Percentiles rank a stretch among this genome's conserved stretches.
phyloP scores from a whole-genome alignment of 2,888 invertebrate species.

The Nemoura dubitans region DNA sequence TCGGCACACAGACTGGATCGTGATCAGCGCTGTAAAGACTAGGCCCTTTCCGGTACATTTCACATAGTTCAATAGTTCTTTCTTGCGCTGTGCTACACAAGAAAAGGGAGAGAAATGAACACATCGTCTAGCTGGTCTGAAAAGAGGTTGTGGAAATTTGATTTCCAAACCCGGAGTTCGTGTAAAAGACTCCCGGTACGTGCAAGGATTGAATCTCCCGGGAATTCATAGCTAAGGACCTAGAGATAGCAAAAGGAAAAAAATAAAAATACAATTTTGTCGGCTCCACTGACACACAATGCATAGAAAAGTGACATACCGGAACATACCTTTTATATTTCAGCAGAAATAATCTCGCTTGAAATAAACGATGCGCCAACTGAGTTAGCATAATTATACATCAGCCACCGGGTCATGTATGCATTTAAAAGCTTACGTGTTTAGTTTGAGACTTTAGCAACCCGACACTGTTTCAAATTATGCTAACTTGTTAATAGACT shows the following conservation, averaged over 20 bases:
- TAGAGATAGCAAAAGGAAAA: not conserved
- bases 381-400: not conserved
- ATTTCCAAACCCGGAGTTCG: not conserved
- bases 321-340: not conserved
- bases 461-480: not conserved
- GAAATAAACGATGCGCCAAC: not conserved
- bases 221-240: not conserved
- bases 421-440: not conserved
- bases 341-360: not conserved
- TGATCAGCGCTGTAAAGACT: not conserved
- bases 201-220: not conserved
- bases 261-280: not conserved
- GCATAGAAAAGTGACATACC: not conserved
- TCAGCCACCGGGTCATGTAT: constrained; percentile 12
- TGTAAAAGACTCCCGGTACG: not conserved
- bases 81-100: not conserved
- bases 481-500: constrained; percentile 12
- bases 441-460: not conserved
- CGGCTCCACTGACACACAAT: not conserved
- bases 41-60: not conserved
- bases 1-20: not conserved
- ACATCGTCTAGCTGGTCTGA: not conserved
- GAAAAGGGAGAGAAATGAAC: not conserved
- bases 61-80: not conserved
- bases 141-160: constrained; percentile 5